Conservation (phyloP, 2,888 invertebrate genomes). For the Dioctria rufipes region DNA sequence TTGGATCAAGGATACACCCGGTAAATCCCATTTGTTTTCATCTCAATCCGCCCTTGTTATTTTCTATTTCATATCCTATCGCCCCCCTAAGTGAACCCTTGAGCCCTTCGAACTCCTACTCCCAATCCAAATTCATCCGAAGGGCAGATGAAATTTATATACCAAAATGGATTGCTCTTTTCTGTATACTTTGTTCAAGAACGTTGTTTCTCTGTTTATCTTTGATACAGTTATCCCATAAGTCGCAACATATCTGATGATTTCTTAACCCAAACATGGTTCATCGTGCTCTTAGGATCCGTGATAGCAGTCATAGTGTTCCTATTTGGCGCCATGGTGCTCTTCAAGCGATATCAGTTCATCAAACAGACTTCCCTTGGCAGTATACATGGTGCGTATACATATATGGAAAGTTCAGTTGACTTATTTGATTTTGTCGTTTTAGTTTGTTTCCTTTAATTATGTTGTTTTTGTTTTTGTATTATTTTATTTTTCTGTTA, state of each 20-base stretch:
- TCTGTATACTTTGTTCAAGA: conserved; percentile 23
- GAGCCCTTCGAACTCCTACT: not conserved
- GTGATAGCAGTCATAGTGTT: conserved; percentile 88
- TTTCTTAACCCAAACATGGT: conserved; percentile 90
- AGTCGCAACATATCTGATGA: conserved; percentile 76
- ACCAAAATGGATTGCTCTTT: conserved; percentile 27
- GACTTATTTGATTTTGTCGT: too few relatives aligned
- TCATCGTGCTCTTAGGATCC: conserved; percentile 88
- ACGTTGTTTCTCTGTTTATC: conserved; percentile 38
- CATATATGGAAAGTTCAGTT: not conserved
- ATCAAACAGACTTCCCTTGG: conserved; percentile 80
- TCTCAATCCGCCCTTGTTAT: conserved; percentile 4
- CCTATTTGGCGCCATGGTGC: conserved; percentile 86
- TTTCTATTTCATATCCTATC: not conserved
- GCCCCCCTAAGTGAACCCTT: not conserved
- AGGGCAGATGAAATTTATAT: conserved; percentile 23
- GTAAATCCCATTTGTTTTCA: conserved; percentile 53
- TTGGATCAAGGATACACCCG: conserved; percentile 71
- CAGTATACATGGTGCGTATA: conserved; percentile 72
- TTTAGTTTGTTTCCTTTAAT: conserved; percentile 12
- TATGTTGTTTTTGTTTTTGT: not conserved
- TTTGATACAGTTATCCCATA: conserved; percentile 72
- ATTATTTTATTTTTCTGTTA: conserved; percentile 8
- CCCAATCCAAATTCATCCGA: conserved; percentile 21
- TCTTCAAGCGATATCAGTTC: conserved; percentile 81